These are phyloP conservation scores for Tyto alba DNA, from an alignment of 2,113 vertebrate species.

Conservation along the genomic window DNA sequence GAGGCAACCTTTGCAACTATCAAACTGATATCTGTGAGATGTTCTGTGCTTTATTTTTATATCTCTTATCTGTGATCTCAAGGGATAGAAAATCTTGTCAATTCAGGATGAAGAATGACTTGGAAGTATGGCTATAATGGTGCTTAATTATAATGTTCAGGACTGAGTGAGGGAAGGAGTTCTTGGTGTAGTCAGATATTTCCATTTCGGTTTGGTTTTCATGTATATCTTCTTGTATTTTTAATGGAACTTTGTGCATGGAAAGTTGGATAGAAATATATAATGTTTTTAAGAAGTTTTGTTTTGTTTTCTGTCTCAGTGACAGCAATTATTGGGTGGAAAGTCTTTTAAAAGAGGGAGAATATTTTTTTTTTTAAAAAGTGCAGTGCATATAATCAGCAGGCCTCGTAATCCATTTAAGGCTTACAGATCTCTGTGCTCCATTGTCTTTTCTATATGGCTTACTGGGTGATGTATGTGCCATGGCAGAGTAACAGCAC, in stretches of 20 bases:
- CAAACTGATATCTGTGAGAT: neutral
- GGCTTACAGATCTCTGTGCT: neutral
- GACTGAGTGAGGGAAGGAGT: neutral
- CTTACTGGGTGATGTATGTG: neutral
- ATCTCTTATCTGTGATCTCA: rapidly evolving
- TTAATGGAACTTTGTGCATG: neutral
- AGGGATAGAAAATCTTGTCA: neutral
- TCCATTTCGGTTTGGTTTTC: neutral
- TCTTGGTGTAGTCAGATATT: neutral
- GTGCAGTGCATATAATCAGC: neutral
- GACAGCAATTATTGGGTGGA: neutral
- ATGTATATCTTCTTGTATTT: neutral
- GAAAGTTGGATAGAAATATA: neutral
- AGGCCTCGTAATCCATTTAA: neutral
- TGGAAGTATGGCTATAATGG: rapidly evolving
- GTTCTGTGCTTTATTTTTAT: neutral
- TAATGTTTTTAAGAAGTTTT: neutral
- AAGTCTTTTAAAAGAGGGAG: neutral
- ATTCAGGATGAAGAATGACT: neutral
- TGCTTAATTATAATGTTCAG: neutral
- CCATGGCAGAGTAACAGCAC: neutral
- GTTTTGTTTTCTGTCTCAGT: neutral
- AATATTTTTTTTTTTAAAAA: neutral
- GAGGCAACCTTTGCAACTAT: neutral
- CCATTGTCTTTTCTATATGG: neutral